These are phyloP conservation scores for Thecocarcelia acutangulata DNA, from an alignment of 2,888 invertebrate genomes.

Conservation along the genomic window DNA sequence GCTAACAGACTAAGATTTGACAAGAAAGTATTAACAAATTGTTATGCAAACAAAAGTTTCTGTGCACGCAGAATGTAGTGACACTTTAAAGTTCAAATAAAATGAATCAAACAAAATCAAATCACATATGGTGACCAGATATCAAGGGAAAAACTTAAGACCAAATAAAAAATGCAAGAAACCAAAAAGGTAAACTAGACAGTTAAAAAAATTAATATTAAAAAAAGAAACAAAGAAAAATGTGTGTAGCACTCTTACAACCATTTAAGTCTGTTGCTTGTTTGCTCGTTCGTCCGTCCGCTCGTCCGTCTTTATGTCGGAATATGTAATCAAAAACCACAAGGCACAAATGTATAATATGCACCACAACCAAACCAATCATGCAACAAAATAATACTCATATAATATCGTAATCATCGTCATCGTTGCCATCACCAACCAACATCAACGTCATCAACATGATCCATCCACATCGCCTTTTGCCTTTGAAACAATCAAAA, in stretches of 20 bases:
- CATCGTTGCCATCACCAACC: slow-evolving; percentile 47
- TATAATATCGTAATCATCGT: slow-evolving; percentile 59
- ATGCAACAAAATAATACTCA: slow-evolving; percentile 57
- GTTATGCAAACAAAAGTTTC: not conserved
- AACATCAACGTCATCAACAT: slow-evolving; percentile 45
- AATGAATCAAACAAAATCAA: slow-evolving; percentile 16
- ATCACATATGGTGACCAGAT: slow-evolving; percentile 21
- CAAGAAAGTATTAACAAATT: too few relatives aligned
- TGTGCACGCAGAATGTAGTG: not conserved
- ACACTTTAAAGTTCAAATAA: not conserved
- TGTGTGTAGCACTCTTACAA: slow-evolving; percentile 39
- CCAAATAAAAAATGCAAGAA: slow-evolving; percentile 11
- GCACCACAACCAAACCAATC: slow-evolving; percentile 46
- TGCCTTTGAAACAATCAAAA: slow-evolving; percentile 74
- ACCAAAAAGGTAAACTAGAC: slow-evolving; percentile 20
- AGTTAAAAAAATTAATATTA: slow-evolving; percentile 1
- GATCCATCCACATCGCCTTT: slow-evolving; percentile 54
- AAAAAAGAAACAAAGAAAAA: not conserved
- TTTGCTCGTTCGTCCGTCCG: slow-evolving; percentile 6
- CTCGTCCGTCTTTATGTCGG: slow-evolving; percentile 9
- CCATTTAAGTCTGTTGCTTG: slow-evolving; percentile 31
- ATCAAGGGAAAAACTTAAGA: slow-evolving; percentile 7
- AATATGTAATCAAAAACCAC: slow-evolving; percentile 59
- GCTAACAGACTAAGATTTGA: too few relatives aligned
- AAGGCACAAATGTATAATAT: slow-evolving; percentile 25